Base-by-base conservation (phyloP, 2,113 vertebrate species). In the Peromyscus maniculatus region DNA sequence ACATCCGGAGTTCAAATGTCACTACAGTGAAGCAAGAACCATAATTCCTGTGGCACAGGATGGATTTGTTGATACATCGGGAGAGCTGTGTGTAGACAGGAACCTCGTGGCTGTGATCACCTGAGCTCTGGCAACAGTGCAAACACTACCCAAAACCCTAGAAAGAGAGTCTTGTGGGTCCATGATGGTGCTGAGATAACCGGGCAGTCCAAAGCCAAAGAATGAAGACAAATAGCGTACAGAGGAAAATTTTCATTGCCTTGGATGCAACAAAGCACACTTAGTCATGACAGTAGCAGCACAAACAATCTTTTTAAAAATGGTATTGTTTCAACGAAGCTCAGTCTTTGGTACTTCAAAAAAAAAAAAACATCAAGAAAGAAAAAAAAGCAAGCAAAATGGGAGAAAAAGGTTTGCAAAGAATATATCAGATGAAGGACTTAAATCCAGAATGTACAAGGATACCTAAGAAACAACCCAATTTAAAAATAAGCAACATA, bases 41-140 rank as follows among this genome's bases (percentile, higher is more conserved):
- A 8, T 3, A 13, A 10, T 28, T 4, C 46, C 36, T 19, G 22
- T 46, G 57, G 4, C 7, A 15, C 3, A 46, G 28, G 31, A 16
- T 15, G 7, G 39, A 31, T 7, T 28, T 4, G 8, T 1, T 43
- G 57, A 9, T 16, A 7, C 16, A 7, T 26, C 13, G 24, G 3
- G 28, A 52, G 46, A 49, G 15, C 22, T 69, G 6, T 7, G 1
- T 17, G 3, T 21, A 79, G 26, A 43, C n/a, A 46, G 1, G 8
- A 62, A 9, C 22, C 10, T 17, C 1, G 22, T 8, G 12, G 33
- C 66, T 28, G 4, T 28, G 28, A 49, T 69, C 62, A 57, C 5
- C 28, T 22, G 49, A 19, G 28, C 11, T 15, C 36, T 1, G 26
- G 24, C 16, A 79, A 49, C 6, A 16, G 3, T 5, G 33, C 17